Conservation (phyloP, 2,113 vertebrate species). For the Brachypodius melanocephalos region DNA sequence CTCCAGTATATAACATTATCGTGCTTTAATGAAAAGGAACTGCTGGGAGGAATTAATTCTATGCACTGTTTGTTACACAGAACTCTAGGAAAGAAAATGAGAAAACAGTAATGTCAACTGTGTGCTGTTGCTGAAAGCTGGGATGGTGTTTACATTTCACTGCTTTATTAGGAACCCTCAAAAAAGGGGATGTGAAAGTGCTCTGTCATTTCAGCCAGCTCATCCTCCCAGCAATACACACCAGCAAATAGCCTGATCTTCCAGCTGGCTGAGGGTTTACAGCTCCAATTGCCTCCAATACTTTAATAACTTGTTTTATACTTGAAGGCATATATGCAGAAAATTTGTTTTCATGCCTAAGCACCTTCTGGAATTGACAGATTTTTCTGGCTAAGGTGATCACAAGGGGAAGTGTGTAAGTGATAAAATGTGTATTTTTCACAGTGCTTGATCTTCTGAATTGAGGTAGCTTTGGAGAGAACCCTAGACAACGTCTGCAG, state of each 20-base stretch:
- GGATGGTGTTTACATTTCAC: not conserved
- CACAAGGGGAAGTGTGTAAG: not conserved
- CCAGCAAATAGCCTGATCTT: not conserved
- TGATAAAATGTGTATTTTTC: not conserved
- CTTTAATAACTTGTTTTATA: not conserved
- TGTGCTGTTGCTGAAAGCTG: not conserved
- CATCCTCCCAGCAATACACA: not conserved
- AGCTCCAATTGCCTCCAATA: not conserved
- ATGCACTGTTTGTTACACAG: not conserved
- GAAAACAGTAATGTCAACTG: not conserved
- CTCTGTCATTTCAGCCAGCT: not conserved
- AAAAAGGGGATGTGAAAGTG: not conserved
- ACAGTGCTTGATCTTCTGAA: not conserved
- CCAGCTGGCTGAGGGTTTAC: not conserved
- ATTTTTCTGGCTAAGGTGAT: not conserved
- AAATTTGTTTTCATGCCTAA: not conserved
- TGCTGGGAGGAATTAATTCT: constrained; percentile 26
- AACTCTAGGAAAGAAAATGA: constrained; percentile 20
- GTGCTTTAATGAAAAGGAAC: constrained; percentile 4
- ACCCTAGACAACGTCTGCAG: not conserved
- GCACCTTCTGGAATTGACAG: not conserved
- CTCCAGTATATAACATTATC: not conserved
- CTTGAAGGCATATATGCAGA: not conserved
- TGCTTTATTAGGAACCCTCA: not conserved
- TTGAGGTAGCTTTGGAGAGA: not conserved